phyloP scores from a whole-genome alignment of 2,113 vertebrate species.

The Paraplagusia blochii region DNA sequence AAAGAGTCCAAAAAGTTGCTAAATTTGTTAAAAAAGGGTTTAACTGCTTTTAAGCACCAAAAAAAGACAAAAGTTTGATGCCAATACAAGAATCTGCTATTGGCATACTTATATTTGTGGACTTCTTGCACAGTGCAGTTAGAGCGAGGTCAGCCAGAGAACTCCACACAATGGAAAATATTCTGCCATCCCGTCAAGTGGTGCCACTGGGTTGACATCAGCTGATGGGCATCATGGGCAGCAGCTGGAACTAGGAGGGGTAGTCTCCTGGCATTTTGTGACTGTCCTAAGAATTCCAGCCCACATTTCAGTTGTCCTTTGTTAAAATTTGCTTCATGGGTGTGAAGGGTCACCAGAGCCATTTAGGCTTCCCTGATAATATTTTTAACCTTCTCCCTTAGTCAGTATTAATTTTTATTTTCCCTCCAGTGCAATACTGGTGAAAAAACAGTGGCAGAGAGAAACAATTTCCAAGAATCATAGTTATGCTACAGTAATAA shows the following conservation, averaged over 20 bases:
- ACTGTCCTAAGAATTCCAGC: not conserved
- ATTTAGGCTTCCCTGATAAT: not conserved
- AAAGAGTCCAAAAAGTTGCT: too few species aligned
- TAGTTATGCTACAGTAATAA: too few species aligned
- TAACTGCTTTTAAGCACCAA: too few species aligned
- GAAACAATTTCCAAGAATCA: too few species aligned
- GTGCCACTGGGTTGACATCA: conserved; percentile 25
- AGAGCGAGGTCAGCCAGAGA: conserved; percentile 35
- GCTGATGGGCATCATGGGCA: conserved; percentile 10
- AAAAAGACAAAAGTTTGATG: too few species aligned
- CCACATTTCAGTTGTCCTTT: not conserved
- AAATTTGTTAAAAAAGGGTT: too few species aligned
- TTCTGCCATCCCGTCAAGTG: conserved; percentile 33
- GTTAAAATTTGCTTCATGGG: conserved; percentile 1
- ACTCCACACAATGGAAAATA: conserved; percentile 39
- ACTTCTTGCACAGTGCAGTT: not conserved
- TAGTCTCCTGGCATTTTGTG: conserved; percentile 17
- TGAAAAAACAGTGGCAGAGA: too few species aligned
- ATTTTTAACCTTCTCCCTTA: not conserved
- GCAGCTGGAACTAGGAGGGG: conserved; percentile 15
- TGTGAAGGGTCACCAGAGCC: not conserved
- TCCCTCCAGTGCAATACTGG: not conserved
- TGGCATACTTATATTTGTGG: not conserved
- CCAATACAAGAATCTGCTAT: too few species aligned
- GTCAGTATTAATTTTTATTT: not conserved